Evolutionary conservation across 2,797 vertebrate genomes (phyloP).

Genomic region (Salmo trutta): DNA sequence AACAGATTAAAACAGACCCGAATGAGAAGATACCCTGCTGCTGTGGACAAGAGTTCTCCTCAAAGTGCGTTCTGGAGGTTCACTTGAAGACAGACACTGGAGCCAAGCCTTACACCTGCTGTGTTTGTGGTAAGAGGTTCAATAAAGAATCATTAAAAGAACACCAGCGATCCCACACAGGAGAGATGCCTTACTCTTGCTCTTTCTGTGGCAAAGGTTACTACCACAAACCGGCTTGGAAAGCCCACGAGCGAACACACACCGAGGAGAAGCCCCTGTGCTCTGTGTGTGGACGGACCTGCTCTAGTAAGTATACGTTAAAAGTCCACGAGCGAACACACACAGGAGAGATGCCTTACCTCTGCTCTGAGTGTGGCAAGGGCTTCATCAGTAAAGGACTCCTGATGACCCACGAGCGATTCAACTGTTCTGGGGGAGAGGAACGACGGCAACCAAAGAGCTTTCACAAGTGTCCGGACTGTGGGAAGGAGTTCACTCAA

Average conservation of each 20-base stretch:
- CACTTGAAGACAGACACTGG: background rate
- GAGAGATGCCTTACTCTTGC: conserved; percentile 32
- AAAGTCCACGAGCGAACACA: background rate
- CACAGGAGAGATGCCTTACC: background rate
- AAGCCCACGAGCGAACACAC: background rate
- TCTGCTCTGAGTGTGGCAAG: conserved; percentile 1
- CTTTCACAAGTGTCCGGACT: background rate
- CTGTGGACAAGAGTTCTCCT: background rate
- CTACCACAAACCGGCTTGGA: background rate
- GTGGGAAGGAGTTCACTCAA: background rate
- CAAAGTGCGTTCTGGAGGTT: background rate
- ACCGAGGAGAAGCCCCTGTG: background rate
- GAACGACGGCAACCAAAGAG: background rate
- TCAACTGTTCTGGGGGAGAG: background rate
- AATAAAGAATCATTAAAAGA: background rate
- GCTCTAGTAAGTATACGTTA: background rate
- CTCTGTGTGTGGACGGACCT: background rate
- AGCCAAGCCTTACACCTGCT: background rate
- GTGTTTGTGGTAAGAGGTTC: conserved; percentile 1
- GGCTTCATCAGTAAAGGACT: conserved; percentile 14
- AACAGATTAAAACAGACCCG: background rate
- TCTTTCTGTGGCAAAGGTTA: background rate
- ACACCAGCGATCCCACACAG: conserved; percentile 9
- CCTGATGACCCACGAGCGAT: conserved; percentile 13
- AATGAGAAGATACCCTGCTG: background rate